Percentiles rank a stretch among this genome's conserved stretches.
phyloP scores from a whole-genome alignment of 2,888 invertebrate genomes.

The Melinaea marsaeus region DNA sequence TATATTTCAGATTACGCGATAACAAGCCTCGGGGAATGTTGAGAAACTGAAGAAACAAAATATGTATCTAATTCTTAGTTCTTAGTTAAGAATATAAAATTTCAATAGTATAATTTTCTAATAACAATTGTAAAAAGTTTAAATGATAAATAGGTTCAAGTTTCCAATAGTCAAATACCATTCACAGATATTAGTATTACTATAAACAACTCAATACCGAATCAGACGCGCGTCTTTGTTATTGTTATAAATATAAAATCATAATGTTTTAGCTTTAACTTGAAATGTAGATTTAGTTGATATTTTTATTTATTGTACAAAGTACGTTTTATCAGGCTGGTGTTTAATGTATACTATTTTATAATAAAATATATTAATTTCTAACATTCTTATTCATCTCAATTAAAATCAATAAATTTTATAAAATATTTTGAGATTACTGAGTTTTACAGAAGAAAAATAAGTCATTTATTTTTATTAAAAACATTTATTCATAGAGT shows the following conservation, averaged over 20 bases:
- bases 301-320: constrained; percentile 67
- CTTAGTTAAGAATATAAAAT: neutral
- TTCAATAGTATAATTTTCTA: neutral
- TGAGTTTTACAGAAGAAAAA: too few species aligned
- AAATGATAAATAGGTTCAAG: too few species aligned
- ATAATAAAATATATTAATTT: constrained; percentile 10
- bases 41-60: constrained; percentile 36
- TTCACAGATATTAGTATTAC: too few species aligned
- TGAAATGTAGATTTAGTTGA: constrained; percentile 30
- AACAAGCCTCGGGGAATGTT: constrained; percentile 77
- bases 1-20: constrained; percentile 75
- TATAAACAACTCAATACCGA: too few species aligned
- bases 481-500: too few species aligned
- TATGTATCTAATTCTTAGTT: neutral
- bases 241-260: neutral
- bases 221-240: too few species aligned
- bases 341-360: constrained; percentile 2
- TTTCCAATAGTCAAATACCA: too few species aligned
- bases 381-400: neutral
- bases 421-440: too few species aligned
- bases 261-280: constrained; percentile 22
- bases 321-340: constrained; percentile 41
- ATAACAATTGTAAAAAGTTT: too few species aligned
- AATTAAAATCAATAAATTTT: too few species aligned
- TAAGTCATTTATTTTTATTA: too few species aligned